A percentile compares a stretch with the other conserved stretches of the same genome.
Evolutionary conservation across 2,888 invertebrate genomes (phyloP).

Genomic region (Gastracanthus pulcherrimus): DNA sequence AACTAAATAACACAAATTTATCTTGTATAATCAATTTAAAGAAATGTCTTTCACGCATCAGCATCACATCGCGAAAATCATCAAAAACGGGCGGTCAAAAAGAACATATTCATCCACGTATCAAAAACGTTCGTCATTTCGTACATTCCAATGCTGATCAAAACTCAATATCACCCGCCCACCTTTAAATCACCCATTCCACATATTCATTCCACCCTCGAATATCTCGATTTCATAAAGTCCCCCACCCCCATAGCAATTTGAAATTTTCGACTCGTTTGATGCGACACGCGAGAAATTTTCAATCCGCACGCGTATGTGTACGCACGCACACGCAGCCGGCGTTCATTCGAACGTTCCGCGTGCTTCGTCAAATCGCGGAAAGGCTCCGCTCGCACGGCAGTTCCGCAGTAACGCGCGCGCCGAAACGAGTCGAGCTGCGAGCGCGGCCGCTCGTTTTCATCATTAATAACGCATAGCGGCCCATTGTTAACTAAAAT

Average conservation of each 20-base stretch:
- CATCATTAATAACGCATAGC: neutral
- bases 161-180: neutral
- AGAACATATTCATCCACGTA: no score
- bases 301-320: neutral
- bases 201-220: neutral
- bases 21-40: no score
- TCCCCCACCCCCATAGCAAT: neutral
- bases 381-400: neutral
- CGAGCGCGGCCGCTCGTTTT: neutral
- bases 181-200: neutral
- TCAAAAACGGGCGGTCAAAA: no score
- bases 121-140: no score
- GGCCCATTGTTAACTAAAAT: neutral
- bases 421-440: neutral
- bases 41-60: no score
- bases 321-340: neutral
- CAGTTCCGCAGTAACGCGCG: neutral
- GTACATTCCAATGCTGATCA: no score
- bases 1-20: no score
- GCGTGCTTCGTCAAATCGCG: neutral
- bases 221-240: neutral
- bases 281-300: neutral
- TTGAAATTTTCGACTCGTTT: slow-evolving; percentile 1
- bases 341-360: no score
- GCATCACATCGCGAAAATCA: no score